Conservation (phyloP, 2,888 invertebrate species). For the Aphidius colemani region DNA sequence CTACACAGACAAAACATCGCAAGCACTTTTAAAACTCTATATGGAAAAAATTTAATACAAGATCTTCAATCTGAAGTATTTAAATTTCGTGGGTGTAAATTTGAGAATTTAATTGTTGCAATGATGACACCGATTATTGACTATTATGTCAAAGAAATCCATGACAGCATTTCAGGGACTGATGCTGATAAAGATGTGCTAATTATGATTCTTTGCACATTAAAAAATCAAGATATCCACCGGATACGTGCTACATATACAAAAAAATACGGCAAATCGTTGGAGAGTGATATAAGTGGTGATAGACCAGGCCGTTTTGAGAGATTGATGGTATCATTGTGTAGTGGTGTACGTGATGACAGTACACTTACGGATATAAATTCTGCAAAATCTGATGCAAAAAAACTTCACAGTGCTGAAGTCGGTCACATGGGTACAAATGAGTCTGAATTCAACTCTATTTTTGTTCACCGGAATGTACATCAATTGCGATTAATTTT, state of each 20-base stretch:
- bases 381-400: conserved; percentile 80
- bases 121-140: conserved; percentile 65
- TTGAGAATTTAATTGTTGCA: conserved; percentile 64
- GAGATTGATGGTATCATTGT: conserved; percentile 83
- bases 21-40: conserved; percentile 66
- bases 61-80: conserved; percentile 66
- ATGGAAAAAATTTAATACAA: conserved; percentile 66
- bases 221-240: conserved; percentile 64
- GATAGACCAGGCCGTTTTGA: conserved; percentile 94
- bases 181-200: conserved; percentile 65
- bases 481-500: conserved; percentile 68
- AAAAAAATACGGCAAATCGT: conserved; percentile 68
- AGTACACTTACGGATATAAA: conserved; percentile 73
- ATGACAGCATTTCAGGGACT: conserved; percentile 65
- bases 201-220: conserved; percentile 66
- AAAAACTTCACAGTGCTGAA: conserved; percentile 77
- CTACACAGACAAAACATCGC: conserved; percentile 67
- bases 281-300: conserved; percentile 81
- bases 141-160: conserved; percentile 65
- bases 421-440: conserved; percentile 71
- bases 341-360: conserved; percentile 82
- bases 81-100: too few species aligned
- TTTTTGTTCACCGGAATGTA: conserved; percentile 79
- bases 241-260: conserved; percentile 62
- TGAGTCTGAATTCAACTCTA: conserved; percentile 83